These are phyloP conservation scores for Acanthis flammea DNA, from an alignment of 2,797 vertebrate genomes.

Conservation along the genomic window DNA sequence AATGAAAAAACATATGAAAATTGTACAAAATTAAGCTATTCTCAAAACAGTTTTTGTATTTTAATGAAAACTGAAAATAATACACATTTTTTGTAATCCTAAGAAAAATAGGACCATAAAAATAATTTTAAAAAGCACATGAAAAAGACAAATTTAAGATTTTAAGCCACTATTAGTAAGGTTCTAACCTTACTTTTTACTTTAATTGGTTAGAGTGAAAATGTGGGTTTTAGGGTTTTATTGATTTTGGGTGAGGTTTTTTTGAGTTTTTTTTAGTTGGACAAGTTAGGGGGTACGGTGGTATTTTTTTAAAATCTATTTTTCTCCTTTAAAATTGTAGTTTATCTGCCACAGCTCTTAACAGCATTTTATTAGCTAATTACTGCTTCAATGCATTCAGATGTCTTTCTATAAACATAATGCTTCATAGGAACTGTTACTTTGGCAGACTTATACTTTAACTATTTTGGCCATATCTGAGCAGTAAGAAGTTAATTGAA, in stretches of 20 bases:
- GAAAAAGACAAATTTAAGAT: not conserved
- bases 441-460: not conserved
- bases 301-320: not conserved
- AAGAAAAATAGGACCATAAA: not conserved
- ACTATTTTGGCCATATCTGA: not conserved
- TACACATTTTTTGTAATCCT: not conserved
- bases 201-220: not conserved
- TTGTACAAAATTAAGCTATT: conserved; percentile 5
- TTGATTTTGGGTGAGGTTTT: rapidly evolving
- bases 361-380: not conserved
- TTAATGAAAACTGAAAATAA: not conserved
- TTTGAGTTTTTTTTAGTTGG: rapidly evolving
- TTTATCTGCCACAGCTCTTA: not conserved
- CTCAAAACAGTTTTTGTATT: not conserved
- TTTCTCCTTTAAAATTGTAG: not conserved
- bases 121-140: not conserved
- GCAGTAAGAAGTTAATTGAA: not conserved
- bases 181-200: not conserved
- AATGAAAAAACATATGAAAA: not conserved
- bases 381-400: not conserved
- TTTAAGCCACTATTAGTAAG: not conserved
- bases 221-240: rapidly evolving
- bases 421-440: not conserved
- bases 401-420: not conserved
- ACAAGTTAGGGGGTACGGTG: rapidly evolving